Percentiles rank a stretch among this genome's conserved stretches.
These are phyloP conservation scores for Physeter macrocephalus DNA, from an alignment of 2,113 vertebrate species.

Conservation along the genomic window DNA sequence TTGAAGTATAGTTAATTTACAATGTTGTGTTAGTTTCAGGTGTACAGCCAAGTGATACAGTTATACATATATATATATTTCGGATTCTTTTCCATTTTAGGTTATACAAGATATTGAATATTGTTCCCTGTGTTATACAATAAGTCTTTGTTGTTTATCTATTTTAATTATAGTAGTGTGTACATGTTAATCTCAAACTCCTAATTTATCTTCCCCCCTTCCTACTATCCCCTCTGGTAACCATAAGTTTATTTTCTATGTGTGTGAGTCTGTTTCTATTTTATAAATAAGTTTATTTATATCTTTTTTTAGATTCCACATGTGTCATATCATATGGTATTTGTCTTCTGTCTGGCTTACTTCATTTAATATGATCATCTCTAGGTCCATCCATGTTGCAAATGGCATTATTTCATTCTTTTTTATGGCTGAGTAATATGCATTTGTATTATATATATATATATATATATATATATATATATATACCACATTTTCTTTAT, in stretches of 20 bases:
- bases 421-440: too few species aligned
- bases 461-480: too few species aligned
- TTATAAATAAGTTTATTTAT: background rate
- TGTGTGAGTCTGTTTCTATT: background rate
- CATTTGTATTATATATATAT: too few species aligned
- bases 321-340: background rate
- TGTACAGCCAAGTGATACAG: background rate
- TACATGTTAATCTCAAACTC: background rate
- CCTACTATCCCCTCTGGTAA: background rate
- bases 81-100: background rate
- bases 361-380: background rate
- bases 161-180: background rate
- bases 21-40: background rate
- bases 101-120: background rate
- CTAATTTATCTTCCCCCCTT: too few species aligned
- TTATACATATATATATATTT: background rate
- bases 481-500: background rate
- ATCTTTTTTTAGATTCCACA: background rate
- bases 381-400: background rate
- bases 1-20: background rate
- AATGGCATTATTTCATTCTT: background rate
- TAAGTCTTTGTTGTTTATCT: background rate
- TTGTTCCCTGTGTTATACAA: background rate
- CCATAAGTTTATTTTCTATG: background rate
- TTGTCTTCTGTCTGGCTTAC: background rate